phyloP scores from a whole-genome alignment of 1,140 invertebrate species.

The Drosophila willistoni region DNA sequence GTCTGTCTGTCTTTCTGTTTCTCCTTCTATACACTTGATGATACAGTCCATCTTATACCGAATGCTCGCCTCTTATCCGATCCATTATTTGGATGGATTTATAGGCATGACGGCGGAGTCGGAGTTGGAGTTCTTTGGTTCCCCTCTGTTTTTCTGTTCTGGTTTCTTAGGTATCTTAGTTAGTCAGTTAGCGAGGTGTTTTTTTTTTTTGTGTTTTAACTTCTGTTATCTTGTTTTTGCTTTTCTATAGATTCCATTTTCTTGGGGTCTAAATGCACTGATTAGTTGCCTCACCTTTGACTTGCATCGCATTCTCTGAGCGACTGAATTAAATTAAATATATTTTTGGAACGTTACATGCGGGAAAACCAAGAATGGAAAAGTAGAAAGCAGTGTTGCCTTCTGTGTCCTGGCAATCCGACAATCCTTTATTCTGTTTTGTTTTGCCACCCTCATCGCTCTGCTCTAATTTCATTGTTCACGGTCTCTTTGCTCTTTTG shows the following conservation, averaged over 20 bases:
- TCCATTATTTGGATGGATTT: conserved; percentile 76
- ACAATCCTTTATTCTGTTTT: conserved; percentile 20
- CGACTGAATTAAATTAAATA: conserved; percentile 1
- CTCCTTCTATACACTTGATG: conserved; percentile 43
- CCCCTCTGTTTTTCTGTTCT: conserved; percentile 4
- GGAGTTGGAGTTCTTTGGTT: conserved; percentile 28
- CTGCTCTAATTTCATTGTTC: conserved; percentile 80
- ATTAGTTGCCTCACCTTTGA: conserved; percentile 29
- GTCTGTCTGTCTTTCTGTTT: background rate
- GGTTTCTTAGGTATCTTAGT: conserved; percentile 18
- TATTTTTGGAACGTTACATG: conserved; percentile 67
- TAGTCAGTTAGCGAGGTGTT: background rate
- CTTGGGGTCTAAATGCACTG: conserved; percentile 11
- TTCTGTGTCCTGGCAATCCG: background rate
- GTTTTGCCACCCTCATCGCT: conserved; percentile 64
- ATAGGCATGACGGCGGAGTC: conserved; percentile 55
- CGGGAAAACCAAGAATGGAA: conserved; percentile 45
- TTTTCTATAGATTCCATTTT: conserved; percentile 34
- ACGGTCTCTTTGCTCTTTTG: conserved; percentile 72
- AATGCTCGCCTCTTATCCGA: conserved; percentile 74
- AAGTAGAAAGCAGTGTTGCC: background rate
- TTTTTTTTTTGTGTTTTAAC: too few relatives aligned
- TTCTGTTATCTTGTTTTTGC: conserved; percentile 53
- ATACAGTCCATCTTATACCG: conserved; percentile 51
- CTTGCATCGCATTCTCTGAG: too few relatives aligned